Evolutionary conservation across 2,113 vertebrate genomes (phyloP).

Genomic region (Polypterus senegalus): DNA sequence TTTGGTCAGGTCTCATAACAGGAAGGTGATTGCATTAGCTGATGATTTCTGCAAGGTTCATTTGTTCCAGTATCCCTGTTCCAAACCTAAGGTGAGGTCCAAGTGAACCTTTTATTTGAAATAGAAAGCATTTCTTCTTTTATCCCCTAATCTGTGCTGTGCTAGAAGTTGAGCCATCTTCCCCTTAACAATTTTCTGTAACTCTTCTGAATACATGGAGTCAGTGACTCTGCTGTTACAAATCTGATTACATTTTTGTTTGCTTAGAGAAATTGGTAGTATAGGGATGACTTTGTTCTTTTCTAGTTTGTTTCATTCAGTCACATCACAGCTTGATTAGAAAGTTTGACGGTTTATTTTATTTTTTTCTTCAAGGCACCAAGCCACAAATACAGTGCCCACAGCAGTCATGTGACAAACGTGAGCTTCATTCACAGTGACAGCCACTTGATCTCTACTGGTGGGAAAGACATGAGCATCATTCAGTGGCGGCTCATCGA

Average conservation of each 20-base stretch:
- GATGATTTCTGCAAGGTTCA: conserved; percentile 98
- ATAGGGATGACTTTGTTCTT: no score
- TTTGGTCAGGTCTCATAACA: conserved; percentile 76
- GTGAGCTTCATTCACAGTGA: conserved; percentile 85
- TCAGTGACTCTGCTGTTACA: neutral
- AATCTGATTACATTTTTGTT: neutral
- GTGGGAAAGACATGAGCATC: conserved; percentile 94
- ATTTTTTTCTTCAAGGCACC: conserved; percentile 62
- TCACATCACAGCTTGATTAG: no score
- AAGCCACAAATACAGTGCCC: conserved; percentile 91
- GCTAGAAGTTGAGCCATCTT: no score
- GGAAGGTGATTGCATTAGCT: conserved; percentile 86
- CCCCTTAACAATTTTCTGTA: neutral
- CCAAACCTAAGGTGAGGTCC: conserved; percentile 72
- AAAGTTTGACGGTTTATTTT: neutral
- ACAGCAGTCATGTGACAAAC: conserved; percentile 97
- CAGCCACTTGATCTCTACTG: conserved; percentile 86
- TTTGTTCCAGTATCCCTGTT: conserved; percentile 89
- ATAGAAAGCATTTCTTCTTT: no score
- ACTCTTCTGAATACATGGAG: conserved; percentile 5
- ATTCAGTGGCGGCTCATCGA: conserved; percentile 92
- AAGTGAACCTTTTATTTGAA: no score
- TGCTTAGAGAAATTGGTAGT: no score
- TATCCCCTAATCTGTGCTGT: no score
- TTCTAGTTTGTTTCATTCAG: no score